Base-by-base conservation (phyloP, 2,797 vertebrate genomes). In the Tragelaphus oryx region DNA sequence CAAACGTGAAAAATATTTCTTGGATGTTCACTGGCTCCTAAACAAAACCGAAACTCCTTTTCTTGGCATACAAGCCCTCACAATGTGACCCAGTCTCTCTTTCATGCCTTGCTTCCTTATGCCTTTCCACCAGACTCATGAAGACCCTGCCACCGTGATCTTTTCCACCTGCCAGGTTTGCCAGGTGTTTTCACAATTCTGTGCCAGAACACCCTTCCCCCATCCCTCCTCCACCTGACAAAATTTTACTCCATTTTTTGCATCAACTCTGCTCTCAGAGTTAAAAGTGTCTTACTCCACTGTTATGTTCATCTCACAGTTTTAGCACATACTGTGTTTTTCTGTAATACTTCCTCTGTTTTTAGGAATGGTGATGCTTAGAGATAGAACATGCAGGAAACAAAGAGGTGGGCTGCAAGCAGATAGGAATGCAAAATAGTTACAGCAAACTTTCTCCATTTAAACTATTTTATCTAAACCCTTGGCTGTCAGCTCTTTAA, bases 381-480 rank as follows among this genome's bases (percentile, higher is more conserved):
- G 37, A 78, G 62, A 92, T 22, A 59, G 30, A 88, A 87, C 1
- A 6, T 18, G 37, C 57, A 91, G 33, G 22, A 26, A 83, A 86
- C 24, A 13, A 37, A 14, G 22, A 82, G 22, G 46, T 85, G 44
- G 46, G 46, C 14, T 89, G 7, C 33, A 92, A 90, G 55, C 8
- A 78, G 59, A 80, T 6, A 93, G 6, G 28, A 86, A 74, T 50
- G 30, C 62, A 93, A 88, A 93, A 71, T 8, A 54, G 24, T 24
- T 52, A 37, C 6, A 60, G 16, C 48, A 94, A 79, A 86, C 37
- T 24, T 91, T 93, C 30, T 89, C 54, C n/a, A 80, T 65, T 87
- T 83, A 81, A 92, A 84, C n/a, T 71, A 62, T 68, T 91, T 92
- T n/a, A 74, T 57, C 79, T 93, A 89, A 93, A 92, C 28, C n/a